Evolutionary conservation across 53 echinoderm and acorn worm species (phyloP).

Genomic region (Hippasteria phrygiana): DNA sequence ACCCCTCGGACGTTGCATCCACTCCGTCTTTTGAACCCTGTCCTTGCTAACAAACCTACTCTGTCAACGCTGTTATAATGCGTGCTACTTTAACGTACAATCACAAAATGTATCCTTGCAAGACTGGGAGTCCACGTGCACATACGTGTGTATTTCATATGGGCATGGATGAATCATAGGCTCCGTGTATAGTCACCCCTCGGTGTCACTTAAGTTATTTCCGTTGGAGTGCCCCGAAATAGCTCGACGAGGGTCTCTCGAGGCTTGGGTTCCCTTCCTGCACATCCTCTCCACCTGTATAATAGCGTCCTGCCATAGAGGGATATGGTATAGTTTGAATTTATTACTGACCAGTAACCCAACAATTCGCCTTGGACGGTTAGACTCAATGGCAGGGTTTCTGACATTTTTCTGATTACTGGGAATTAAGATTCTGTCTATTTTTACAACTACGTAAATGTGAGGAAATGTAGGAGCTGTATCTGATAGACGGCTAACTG

Average conservation of each 20-base stretch:
- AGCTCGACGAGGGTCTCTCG: constrained; percentile 15
- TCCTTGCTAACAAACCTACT: too few relatives aligned
- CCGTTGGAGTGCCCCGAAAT: constrained; percentile 47
- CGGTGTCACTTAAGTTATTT: constrained; percentile 57
- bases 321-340: too few relatives aligned
- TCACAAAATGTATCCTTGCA: too few relatives aligned
- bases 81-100: too few relatives aligned
- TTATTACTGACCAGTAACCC: neutral
- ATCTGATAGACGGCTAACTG: too few relatives aligned
- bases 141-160: neutral
- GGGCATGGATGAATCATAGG: constrained; percentile 23
- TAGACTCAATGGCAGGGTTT: neutral
- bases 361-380: neutral
- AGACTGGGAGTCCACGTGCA: neutral
- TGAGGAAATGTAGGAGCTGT: too few relatives aligned
- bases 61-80: too few relatives aligned
- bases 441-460: too few relatives aligned
- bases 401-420: constrained; percentile 10
- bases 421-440: too few relatives aligned
- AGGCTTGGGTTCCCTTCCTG: constrained; percentile 28
- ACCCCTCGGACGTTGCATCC: too few relatives aligned
- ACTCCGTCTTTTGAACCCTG: too few relatives aligned
- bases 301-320: too few relatives aligned
- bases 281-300: constrained; percentile 9
- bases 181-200: constrained; percentile 28